Percentiles rank a stretch among this genome's conserved stretches.
Evolutionary conservation across 2,888 invertebrate genomes (phyloP).

Genomic region (Eurois occulta): DNA sequence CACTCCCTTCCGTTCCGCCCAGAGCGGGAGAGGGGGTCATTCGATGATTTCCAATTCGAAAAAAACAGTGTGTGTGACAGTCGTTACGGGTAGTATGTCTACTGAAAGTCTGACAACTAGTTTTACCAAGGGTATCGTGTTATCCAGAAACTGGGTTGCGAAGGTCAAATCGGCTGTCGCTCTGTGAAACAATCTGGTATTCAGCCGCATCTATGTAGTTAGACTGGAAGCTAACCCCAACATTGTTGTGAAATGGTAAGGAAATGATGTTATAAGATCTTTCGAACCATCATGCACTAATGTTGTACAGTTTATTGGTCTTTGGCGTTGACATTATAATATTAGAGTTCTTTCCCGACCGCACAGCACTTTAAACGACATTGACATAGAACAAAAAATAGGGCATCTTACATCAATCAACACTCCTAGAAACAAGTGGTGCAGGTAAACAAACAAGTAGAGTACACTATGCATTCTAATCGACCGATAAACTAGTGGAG

Average conservation of each 20-base stretch:
- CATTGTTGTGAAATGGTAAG: neutral
- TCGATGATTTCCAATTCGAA: no score
- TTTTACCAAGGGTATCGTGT: neutral
- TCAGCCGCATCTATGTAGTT: neutral
- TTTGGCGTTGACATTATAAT: neutral
- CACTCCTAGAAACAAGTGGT: neutral
- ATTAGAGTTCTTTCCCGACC: neutral
- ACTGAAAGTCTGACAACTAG: neutral
- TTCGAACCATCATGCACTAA: neutral
- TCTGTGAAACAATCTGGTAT: neutral
- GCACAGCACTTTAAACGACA: neutral
- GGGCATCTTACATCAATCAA: neutral
- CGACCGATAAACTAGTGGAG: conserved; percentile 24
- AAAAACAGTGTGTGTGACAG: no score
- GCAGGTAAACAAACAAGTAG: conserved; percentile 13
- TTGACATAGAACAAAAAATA: conserved; percentile 15
- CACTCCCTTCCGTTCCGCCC: no score
- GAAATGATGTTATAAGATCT: neutral
- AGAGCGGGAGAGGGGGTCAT: no score
- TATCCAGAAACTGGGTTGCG: neutral
- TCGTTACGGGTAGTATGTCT: neutral
- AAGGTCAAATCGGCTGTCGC: neutral
- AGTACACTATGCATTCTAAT: conserved; percentile 17
- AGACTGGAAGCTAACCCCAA: neutral
- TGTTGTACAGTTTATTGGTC: neutral